These are phyloP conservation scores for Fopius arisanus DNA, from an alignment of 1,140 invertebrate species.

Conservation along the genomic window DNA sequence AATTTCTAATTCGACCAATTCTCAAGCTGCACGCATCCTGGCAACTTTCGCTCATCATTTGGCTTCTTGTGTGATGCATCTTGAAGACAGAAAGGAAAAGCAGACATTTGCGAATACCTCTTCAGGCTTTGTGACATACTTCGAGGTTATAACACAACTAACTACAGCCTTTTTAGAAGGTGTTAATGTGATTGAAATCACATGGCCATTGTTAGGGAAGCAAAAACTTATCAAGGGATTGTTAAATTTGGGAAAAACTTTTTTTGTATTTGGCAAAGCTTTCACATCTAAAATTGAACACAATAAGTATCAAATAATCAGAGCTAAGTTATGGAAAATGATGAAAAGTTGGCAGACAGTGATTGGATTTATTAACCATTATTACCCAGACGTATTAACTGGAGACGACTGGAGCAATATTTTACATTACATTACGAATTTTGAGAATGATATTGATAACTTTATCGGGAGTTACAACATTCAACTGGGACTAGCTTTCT, in stretches of 20 bases:
- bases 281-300: constrained; percentile 27
- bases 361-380: constrained; percentile 39
- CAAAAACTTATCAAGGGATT: constrained; percentile 45
- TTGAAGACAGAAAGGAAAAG: constrained; percentile 17
- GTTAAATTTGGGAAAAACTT: constrained; percentile 38
- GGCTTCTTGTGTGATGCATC: constrained; percentile 27
- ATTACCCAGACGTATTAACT: constrained; percentile 31
- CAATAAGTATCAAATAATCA: constrained; percentile 12
- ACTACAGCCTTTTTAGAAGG: constrained; percentile 41
- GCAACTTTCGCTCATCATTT: constrained; percentile 41
- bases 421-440: not conserved
- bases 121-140: constrained; percentile 35
- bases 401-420: not conserved
- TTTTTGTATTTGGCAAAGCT: constrained; percentile 34
- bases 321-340: constrained; percentile 36
- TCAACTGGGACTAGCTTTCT: not conserved
- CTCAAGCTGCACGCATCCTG: constrained; percentile 34
- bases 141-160: constrained; percentile 40
- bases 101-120: constrained; percentile 11
- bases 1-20: constrained; percentile 33
- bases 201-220: constrained; percentile 29
- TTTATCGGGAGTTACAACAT: not conserved
- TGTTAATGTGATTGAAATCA: constrained; percentile 43
- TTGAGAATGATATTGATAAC: constrained; percentile 11
- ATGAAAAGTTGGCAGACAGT: constrained; percentile 38